phyloP scores from a whole-genome alignment of 35 echinoderm and acorn worm genomes.

The Holothuria glaberrima region DNA sequence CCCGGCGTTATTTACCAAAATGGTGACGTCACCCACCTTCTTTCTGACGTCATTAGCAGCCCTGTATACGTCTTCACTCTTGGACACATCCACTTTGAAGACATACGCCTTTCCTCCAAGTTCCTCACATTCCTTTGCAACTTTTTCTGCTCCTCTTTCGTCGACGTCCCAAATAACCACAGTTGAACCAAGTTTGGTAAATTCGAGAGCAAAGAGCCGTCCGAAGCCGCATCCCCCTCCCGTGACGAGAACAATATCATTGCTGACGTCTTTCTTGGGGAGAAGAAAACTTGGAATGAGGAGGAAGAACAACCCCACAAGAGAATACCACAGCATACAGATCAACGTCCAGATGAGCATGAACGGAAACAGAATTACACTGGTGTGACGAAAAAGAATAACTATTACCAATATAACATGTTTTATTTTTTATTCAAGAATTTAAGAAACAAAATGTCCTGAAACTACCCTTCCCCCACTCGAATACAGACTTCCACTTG shows the following conservation, averaged over 20 bases:
- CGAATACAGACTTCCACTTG: too few relatives aligned
- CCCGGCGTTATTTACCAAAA: slow-evolving; percentile 91
- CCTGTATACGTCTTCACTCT: slow-evolving; percentile 74
- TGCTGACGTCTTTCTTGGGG: slow-evolving; percentile 77
- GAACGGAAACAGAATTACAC: not conserved
- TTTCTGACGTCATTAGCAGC: slow-evolving; percentile 68
- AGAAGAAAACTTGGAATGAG: slow-evolving; percentile 57
- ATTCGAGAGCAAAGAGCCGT: slow-evolving; percentile 71
- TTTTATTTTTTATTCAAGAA: too few relatives aligned
- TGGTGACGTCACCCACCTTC: slow-evolving; percentile 81
- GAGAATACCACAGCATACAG: slow-evolving; percentile 3
- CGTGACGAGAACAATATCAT: slow-evolving; percentile 83
- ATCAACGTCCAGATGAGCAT: not conserved
- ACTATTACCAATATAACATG: too few relatives aligned
- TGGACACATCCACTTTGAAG: slow-evolving; percentile 79
- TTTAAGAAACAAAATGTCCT: too few relatives aligned
- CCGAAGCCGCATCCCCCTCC: slow-evolving; percentile 85
- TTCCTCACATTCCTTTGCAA: slow-evolving; percentile 14
- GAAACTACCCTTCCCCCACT: too few relatives aligned
- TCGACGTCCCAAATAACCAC: slow-evolving; percentile 88
- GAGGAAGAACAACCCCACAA: slow-evolving; percentile 17
- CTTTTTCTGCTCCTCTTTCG: not conserved
- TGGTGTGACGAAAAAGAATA: not conserved
- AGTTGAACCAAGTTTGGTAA: slow-evolving; percentile 75
- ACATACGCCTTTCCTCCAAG: slow-evolving; percentile 69